These are phyloP conservation scores for Tanypteryx hageni DNA, from an alignment of 2,888 invertebrate species.

Conservation along the genomic window DNA sequence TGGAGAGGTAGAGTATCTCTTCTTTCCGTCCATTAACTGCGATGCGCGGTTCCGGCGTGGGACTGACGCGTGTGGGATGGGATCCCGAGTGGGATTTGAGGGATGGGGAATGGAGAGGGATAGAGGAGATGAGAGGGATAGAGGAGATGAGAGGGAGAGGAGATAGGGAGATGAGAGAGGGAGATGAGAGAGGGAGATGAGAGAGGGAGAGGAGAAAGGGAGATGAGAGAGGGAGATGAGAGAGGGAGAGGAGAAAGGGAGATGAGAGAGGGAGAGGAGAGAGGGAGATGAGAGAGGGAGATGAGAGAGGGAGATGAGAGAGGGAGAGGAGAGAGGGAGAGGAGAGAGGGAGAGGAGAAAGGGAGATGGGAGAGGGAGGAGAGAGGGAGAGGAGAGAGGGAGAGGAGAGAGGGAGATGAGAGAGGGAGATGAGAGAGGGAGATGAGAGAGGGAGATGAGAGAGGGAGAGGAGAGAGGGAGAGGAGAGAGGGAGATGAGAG, in stretches of 20 bases:
- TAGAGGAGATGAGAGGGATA: background rate
- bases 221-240: background rate
- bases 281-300: background rate
- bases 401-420: background rate
- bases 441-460: background rate
- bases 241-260: background rate
- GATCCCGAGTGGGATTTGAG: background rate
- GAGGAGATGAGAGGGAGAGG: background rate
- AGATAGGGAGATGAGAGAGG: background rate
- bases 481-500: background rate
- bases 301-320: background rate
- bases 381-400: background rate
- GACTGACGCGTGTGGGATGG: slow-evolving; percentile 4
- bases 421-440: background rate
- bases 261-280: background rate
- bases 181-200: background rate
- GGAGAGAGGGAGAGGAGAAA: too few relatives aligned
- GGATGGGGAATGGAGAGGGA: background rate
- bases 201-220: background rate
- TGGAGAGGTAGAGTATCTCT: slow-evolving; percentile 28
- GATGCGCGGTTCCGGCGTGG: slow-evolving; percentile 47
- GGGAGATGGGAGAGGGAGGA: background rate
- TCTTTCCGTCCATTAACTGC: slow-evolving; percentile 47
- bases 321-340: background rate
- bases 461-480: background rate